phyloP scores from a whole-genome alignment of 2,797 vertebrate genomes.

The Siniperca scherzeri region DNA sequence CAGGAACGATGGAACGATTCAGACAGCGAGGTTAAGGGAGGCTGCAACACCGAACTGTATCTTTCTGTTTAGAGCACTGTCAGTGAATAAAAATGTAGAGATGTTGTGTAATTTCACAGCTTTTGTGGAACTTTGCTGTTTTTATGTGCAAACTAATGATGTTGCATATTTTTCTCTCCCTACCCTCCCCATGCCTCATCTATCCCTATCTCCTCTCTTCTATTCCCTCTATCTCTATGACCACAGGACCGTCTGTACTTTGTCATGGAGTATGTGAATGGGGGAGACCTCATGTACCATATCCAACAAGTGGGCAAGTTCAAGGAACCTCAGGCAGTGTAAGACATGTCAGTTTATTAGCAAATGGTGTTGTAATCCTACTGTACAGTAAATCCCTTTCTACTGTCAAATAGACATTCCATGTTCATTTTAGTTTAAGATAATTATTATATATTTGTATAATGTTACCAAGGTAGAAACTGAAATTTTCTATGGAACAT shows the following conservation, averaged over 20 bases:
- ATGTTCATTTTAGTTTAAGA: neutral
- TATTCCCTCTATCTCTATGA: constrained; percentile 17
- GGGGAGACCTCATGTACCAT: constrained; percentile 97
- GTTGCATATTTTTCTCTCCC: neutral
- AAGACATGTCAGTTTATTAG: constrained; percentile 72
- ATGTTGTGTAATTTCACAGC: neutral
- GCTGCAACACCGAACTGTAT: constrained; percentile 12
- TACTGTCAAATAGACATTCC: neutral
- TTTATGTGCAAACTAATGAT: constrained; percentile 7
- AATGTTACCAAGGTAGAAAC: neutral
- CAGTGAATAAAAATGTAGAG: neutral
- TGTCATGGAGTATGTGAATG: constrained; percentile 98
- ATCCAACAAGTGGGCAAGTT: constrained; percentile 93
- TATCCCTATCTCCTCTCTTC: neutral
- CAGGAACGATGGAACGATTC: constrained; percentile 39
- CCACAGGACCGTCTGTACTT: constrained; percentile 96
- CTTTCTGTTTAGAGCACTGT: constrained; percentile 2
- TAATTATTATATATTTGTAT: neutral
- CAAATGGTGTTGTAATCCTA: neutral
- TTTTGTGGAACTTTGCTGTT: neutral
- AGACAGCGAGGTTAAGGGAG: constrained; percentile 47
- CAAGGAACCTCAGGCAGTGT: constrained; percentile 99
- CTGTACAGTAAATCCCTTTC: neutral
- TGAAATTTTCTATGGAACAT: neutral
- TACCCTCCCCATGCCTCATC: neutral